Conservation (phyloP, 2,797 vertebrate species). For the Platalea minor region DNA sequence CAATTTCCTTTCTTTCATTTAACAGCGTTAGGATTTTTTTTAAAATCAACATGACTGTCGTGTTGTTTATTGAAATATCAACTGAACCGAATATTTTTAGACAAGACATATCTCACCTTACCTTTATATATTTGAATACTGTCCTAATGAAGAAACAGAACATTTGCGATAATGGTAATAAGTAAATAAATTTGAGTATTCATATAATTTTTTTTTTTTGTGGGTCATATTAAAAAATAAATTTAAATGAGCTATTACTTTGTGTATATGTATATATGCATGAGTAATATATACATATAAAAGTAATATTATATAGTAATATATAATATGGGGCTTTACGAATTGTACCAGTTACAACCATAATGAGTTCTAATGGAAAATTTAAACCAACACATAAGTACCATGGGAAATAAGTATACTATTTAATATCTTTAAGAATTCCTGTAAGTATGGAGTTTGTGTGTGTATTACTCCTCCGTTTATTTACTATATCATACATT, state of each 20-base stretch:
- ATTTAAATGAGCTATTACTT: background rate
- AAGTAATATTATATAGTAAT: conserved; percentile 48
- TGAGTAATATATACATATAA: conserved; percentile 66
- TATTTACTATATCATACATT: conserved; percentile 52
- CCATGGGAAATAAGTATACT: background rate
- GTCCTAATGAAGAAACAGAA: background rate
- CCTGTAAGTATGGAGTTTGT: conserved; percentile 62
- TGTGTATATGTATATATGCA: conserved; percentile 66
- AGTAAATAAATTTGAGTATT: conserved; percentile 2
- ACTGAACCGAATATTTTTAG: background rate
- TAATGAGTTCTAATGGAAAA: conserved; percentile 22
- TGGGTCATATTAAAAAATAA: background rate
- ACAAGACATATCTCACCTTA: background rate
- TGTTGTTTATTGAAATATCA: background rate
- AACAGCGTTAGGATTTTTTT: background rate
- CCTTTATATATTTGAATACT: background rate
- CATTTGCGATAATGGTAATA: background rate
- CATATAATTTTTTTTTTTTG: background rate
- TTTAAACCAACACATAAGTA: background rate
- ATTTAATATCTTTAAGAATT: conserved; percentile 7
- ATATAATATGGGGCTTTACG: conserved; percentile 39
- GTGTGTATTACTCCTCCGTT: conserved; percentile 45
- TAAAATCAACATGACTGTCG: background rate
- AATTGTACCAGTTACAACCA: background rate
- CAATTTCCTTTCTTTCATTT: background rate